Evolutionary conservation across 2,113 vertebrate genomes (phyloP).

Genomic region (Cyprinus carpio): DNA sequence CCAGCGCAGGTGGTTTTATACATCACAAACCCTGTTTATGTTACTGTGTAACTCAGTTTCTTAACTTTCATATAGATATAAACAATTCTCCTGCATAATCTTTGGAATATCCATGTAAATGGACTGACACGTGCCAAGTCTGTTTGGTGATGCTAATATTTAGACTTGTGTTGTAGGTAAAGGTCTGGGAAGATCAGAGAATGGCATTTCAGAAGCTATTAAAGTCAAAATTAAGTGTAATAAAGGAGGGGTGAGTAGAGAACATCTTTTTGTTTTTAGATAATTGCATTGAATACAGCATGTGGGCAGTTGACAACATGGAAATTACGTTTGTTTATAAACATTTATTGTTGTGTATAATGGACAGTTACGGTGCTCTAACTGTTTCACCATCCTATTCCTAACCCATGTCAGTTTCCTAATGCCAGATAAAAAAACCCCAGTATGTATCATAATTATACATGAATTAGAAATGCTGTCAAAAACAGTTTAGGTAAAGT

Average conservation of each 20-base stretch:
- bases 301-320: neutral
- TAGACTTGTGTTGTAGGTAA: slow-evolving; percentile 75
- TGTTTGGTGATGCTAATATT: neutral
- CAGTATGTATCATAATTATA: neutral
- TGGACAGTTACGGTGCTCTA: neutral
- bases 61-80: neutral
- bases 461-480: neutral
- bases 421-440: too few relatives aligned
- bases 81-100: neutral
- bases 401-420: too few relatives aligned
- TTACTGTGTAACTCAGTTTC: neutral
- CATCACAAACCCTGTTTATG: neutral
- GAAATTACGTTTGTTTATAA: neutral
- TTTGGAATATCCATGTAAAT: neutral
- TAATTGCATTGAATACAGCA: too few relatives aligned
- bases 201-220: slow-evolving; percentile 86
- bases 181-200: slow-evolving; percentile 83
- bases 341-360: neutral
- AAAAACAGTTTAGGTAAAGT: neutral
- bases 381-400: neutral
- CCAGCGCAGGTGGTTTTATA: neutral
- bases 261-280: neutral
- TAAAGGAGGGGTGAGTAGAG: slow-evolving; percentile 83
- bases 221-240: slow-evolving; percentile 89
- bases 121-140: neutral